A percentile compares a stretch with the other conserved stretches of the same genome.
These are phyloP conservation scores for Mastigias papua DNA, from an alignment of 30 jellyfish, hydroid and myxozoan genomes.

Conservation along the genomic window DNA sequence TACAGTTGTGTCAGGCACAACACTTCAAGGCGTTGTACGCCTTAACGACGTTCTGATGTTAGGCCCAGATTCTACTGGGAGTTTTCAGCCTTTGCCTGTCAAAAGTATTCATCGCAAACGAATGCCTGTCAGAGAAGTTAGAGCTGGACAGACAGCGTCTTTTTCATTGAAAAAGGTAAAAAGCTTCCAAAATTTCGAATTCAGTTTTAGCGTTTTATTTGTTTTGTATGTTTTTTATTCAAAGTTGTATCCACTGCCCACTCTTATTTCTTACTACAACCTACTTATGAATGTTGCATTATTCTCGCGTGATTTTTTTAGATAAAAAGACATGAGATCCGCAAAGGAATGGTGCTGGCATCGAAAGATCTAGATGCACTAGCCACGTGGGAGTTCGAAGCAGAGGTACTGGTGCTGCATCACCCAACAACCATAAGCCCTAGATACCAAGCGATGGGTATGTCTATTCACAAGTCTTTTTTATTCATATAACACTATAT, in stretches of 20 bases:
- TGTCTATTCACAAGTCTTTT: not conserved
- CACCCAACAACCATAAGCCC: constrained; percentile 96
- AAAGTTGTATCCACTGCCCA: no score
- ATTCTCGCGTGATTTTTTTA: constrained; percentile 4
- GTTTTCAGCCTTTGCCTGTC: constrained; percentile 88
- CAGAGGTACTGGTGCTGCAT: constrained; percentile 92
- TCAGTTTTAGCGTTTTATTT: no score
- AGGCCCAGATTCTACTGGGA: constrained; percentile 95
- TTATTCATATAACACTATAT: not conserved
- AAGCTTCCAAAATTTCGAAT: no score
- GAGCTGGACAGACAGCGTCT: constrained; percentile 98
- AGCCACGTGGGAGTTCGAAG: constrained; percentile 98
- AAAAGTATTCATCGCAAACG: constrained; percentile 97
- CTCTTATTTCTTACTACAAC: no score
- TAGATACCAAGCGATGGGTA: constrained; percentile 98
- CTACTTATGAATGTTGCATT: not conserved
- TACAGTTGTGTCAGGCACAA: constrained; percentile 95
- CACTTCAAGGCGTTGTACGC: constrained; percentile 92
- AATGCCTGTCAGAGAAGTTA: constrained; percentile 92
- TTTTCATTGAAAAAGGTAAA: constrained; percentile 92
- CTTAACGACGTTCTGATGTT: constrained; percentile 76
- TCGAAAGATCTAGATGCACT: constrained; percentile 64
- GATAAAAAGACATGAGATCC: constrained; percentile 95
- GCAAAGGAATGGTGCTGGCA: constrained; percentile 97
- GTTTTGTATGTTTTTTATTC: no score